These are phyloP conservation scores for Apodemia hepburni DNA, from an alignment of 2,888 invertebrate species.

Conservation along the genomic window DNA sequence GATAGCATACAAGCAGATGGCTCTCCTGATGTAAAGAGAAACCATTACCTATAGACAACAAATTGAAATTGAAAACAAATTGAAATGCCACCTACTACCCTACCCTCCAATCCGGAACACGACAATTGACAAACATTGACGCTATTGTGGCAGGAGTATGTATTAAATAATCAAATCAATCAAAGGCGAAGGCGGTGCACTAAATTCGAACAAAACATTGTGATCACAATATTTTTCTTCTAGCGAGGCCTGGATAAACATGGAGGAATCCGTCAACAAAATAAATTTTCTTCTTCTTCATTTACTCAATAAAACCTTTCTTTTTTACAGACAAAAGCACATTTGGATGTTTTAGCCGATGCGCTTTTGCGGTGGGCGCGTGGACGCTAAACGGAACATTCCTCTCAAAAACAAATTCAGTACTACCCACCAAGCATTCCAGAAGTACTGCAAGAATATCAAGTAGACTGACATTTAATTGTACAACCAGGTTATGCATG, in stretches of 20 bases:
- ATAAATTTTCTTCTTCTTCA: too few species aligned
- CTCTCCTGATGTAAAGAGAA: too few species aligned
- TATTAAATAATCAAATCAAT: too few species aligned
- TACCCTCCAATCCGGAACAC: too few species aligned
- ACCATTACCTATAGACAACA: too few species aligned
- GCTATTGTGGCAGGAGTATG: neutral
- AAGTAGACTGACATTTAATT: conserved; percentile 46
- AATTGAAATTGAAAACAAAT: too few species aligned
- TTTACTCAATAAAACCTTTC: neutral
- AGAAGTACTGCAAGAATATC: conserved; percentile 52
- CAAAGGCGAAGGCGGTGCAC: neutral
- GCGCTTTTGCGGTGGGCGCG: conserved; percentile 96
- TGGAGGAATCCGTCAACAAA: too few species aligned
- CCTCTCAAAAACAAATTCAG: conserved; percentile 46
- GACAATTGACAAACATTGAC: neutral
- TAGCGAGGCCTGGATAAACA: too few species aligned
- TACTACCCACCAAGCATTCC: conserved; percentile 45
- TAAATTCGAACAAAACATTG: too few species aligned
- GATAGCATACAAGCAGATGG: too few species aligned
- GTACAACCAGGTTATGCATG: conserved; percentile 40
- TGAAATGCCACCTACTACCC: too few species aligned
- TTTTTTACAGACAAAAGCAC: conserved; percentile 94
- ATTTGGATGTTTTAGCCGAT: conserved; percentile 96
- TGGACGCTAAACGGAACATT: conserved; percentile 85
- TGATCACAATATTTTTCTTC: too few species aligned